Percentiles rank a stretch among this genome's conserved stretches.
Evolutionary conservation across 2,888 invertebrate genomes (phyloP).

Genomic region (Onchidella celtica): DNA sequence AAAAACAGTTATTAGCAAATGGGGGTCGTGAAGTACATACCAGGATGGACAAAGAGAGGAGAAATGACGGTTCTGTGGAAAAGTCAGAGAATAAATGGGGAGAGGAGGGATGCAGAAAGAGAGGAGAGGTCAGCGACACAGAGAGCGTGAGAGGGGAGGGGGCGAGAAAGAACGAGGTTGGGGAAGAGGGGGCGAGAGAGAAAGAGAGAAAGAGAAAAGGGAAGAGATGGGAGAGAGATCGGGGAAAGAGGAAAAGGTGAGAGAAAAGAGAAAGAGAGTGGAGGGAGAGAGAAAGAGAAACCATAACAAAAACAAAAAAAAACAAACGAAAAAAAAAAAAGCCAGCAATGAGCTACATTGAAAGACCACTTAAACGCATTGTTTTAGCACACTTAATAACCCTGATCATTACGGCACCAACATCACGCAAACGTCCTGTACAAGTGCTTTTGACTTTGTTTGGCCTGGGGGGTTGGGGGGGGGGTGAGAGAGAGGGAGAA

Average conservation of each 20-base stretch:
- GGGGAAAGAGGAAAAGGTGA: constrained; percentile 11
- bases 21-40: too few relatives aligned
- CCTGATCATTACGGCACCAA: too few relatives aligned
- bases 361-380: too few relatives aligned
- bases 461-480: neutral
- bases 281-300: constrained; percentile 30
- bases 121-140: neutral
- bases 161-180: neutral
- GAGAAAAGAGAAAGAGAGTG: too few relatives aligned
- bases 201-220: neutral
- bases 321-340: constrained; percentile 10
- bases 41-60: too few relatives aligned
- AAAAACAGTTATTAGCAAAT: too few relatives aligned
- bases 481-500: constrained; percentile 16
- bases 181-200: neutral
- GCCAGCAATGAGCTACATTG: too few relatives aligned
- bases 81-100: neutral
- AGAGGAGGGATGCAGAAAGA: neutral
- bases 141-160: neutral
- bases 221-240: neutral
- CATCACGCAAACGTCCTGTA: too few relatives aligned
- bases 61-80: too few relatives aligned
- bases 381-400: too few relatives aligned
- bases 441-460: too few relatives aligned
- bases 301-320: neutral